These are phyloP conservation scores for Protobothrops mucrosquamatus DNA, from an alignment of 2,113 vertebrate genomes.

Conservation along the genomic window DNA sequence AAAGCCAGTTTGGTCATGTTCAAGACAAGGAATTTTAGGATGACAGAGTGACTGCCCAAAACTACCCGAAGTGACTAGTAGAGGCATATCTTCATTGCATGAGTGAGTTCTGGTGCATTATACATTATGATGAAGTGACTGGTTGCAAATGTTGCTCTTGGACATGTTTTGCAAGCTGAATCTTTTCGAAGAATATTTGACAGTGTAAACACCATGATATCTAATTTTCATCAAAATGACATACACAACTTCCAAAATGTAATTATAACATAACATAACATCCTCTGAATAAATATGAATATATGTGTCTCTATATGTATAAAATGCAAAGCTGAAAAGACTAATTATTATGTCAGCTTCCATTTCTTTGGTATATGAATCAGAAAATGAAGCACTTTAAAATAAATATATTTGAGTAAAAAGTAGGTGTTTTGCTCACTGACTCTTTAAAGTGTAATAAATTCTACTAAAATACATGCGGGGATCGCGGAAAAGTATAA, in stretches of 20 bases:
- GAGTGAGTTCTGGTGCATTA: too few species aligned
- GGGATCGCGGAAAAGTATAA: background rate
- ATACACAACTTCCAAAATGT: background rate
- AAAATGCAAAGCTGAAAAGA: background rate
- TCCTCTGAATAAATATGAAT: background rate
- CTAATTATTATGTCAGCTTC: background rate
- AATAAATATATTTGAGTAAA: background rate
- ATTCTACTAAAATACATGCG: background rate
- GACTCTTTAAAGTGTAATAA: background rate
- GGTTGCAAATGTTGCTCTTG: background rate
- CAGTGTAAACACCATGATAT: background rate
- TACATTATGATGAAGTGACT: background rate
- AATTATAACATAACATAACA: background rate
- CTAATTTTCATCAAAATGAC: background rate
- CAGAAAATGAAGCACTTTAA: background rate
- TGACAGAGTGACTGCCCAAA: background rate
- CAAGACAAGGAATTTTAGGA: background rate
- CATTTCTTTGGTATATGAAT: background rate
- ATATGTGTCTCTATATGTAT: background rate
- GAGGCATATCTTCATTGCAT: background rate
- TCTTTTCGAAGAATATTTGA: background rate
- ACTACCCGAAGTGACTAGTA: background rate
- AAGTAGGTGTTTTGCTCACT: background rate
- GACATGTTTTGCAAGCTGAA: background rate
- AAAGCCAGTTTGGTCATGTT: background rate